Base-by-base conservation (phyloP, 2,797 vertebrate genomes). In the Champsocephalus esox region DNA sequence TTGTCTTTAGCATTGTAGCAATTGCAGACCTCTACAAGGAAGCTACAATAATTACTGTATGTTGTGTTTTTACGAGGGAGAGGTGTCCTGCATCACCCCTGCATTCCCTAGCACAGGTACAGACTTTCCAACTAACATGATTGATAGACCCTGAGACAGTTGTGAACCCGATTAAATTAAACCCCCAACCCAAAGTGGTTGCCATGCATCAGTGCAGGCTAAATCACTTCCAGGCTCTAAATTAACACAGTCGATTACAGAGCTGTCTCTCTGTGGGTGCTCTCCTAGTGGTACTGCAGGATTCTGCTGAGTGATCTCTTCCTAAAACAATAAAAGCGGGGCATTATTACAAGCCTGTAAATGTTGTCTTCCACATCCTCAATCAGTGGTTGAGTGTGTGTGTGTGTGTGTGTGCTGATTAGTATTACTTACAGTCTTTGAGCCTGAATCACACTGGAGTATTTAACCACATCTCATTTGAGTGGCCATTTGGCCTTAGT, bases 401-500 rank as follows among this genome's bases (percentile, higher is more conserved):
- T 5, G 12, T 45, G 19, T 5, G 12, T 67, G 48, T 19, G 67
- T 77, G 75, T 34, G 65, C 45, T 90, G 84, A 92, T 92, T 84
- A 86, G 75, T 85, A 81, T 82, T 90, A 88, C 84, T 87, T 80
- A 83, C 82, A 77, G 73, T 77, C 77, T 91, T 88, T 89, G 81
- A 91, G 90, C 71, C 83, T 80, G 85, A 85, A 87, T 87, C 81
- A 87, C 86, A 74, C 73, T 78, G 74, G 66, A 74, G 82, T 72
- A 91, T 91, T 93, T 92, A 88, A 94, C 93, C 92, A 91, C 82
- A 78, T 88, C 79, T 93, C 87, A 94, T 93, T 92, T 90, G 85
- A 89, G 73, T 58, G 65, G 75, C 79, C 55, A 64, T 87, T 92
- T 92, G 82, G 88, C 81, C 75, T 72, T 63, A 49, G 57, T 79